A percentile compares a stretch with the other conserved stretches of the same genome.
Conservation (phyloP, 2,113 vertebrate species). For the Girardinichthys multiradiatus region DNA sequence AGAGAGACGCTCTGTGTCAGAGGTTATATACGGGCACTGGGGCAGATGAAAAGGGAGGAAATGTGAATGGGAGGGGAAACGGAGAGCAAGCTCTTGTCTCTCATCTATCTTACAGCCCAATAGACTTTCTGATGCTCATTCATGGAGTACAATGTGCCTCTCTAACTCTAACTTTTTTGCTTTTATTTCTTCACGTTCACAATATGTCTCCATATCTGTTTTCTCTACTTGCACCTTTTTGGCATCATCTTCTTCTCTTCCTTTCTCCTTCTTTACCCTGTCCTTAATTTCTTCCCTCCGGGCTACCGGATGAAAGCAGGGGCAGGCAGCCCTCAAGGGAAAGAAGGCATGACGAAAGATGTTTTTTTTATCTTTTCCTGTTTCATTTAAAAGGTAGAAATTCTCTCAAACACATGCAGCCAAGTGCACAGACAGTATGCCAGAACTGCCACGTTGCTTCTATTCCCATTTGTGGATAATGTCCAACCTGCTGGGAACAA, state of each 20-base stretch:
- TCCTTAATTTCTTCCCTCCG: constrained; percentile 16
- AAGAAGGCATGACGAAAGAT: constrained; percentile 57
- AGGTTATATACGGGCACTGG: constrained; percentile 64
- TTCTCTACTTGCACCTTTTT: constrained; percentile 11
- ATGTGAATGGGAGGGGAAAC: constrained; percentile 19
- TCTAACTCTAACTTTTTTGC: constrained; percentile 15
- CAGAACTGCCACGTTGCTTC: not conserved
- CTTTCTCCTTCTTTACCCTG: not conserved
- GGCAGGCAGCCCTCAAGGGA: constrained; percentile 48
- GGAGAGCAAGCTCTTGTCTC: constrained; percentile 18
- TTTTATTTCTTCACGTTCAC: not conserved
- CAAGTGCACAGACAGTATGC: not conserved
- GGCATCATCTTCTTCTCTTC: not conserved
- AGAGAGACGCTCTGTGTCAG: constrained; percentile 26
- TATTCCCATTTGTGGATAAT: not conserved
- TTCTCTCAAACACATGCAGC: constrained; percentile 13
- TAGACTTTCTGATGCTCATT: constrained; percentile 22
- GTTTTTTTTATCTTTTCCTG: constrained; percentile 54
- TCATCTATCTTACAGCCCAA: constrained; percentile 11
- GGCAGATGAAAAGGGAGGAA: constrained; percentile 46
- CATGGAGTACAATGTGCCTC: constrained; percentile 17
- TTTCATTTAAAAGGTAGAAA: constrained; percentile 36
- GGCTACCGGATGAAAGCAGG: constrained; percentile 65
- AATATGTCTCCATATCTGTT: not conserved
- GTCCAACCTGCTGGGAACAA: constrained; percentile 28